phyloP scores from a whole-genome alignment of 2,888 invertebrate species.

The Piscicola geometra region DNA sequence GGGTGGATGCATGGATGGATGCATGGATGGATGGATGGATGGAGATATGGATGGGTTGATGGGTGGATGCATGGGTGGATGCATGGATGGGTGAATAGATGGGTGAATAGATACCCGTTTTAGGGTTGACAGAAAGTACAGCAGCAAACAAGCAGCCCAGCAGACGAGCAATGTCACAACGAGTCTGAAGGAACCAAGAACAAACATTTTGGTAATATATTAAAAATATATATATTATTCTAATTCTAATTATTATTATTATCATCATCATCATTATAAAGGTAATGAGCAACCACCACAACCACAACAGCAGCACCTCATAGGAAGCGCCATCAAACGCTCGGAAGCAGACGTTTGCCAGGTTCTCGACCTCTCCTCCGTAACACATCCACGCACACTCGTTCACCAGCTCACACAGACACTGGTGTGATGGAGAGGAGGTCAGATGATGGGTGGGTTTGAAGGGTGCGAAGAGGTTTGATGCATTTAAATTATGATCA shows the following conservation, averaged over 20 bases:
- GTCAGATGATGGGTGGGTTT: too few species aligned
- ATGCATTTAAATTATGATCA: too few species aligned
- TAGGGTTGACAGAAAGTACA: conserved; percentile 45
- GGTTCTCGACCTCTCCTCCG: conserved; percentile 80
- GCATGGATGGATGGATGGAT: neutral
- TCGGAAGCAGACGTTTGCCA: conserved; percentile 83
- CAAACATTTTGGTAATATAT: neutral
- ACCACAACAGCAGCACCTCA: conserved; percentile 66
- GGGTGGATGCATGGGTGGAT: neutral
- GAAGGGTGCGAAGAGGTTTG: too few species aligned
- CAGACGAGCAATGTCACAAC: conserved; percentile 84
- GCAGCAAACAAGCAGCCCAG: conserved; percentile 78
- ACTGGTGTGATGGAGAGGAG: too few species aligned
- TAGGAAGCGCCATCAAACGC: conserved; percentile 87
- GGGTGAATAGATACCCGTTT: neutral
- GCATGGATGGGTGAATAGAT: neutral
- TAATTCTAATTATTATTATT: too few species aligned
- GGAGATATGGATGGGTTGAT: too few species aligned
- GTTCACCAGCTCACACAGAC: conserved; percentile 80
- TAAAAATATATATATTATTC: neutral
- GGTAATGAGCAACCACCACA: too few species aligned
- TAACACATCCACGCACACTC: conserved; percentile 72
- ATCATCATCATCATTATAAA: too few species aligned
- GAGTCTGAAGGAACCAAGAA: neutral
- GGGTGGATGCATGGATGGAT: neutral